Percentiles rank a stretch among this genome's conserved stretches.
Conservation (phyloP, 2,888 invertebrate genomes). For the Lasioglossum calceatum region DNA sequence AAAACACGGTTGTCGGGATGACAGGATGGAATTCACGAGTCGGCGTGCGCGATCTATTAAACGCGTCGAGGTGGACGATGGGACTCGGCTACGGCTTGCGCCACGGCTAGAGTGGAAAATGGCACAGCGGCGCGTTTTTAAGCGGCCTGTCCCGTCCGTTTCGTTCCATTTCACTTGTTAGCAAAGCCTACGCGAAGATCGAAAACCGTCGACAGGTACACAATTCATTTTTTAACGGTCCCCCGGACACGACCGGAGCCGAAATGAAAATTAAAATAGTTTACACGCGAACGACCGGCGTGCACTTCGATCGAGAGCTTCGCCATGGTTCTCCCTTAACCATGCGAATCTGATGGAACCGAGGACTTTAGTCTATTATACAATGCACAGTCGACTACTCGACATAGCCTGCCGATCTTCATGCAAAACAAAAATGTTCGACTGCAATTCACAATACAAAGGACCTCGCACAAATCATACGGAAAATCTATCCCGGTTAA, state of each 20-base stretch:
- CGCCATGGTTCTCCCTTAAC: neutral
- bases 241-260: neutral
- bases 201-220: neutral
- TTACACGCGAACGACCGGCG: neutral
- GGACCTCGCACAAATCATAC: too few relatives aligned
- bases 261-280: constrained; percentile 18
- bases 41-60: constrained; percentile 76
- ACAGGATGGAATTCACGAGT: constrained; percentile 75
- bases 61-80: constrained; percentile 61
- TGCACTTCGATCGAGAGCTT: neutral
- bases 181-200: neutral
- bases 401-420: too few relatives aligned
- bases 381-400: too few relatives aligned
- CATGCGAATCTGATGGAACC: neutral
- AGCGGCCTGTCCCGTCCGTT: constrained; percentile 19
- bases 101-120: constrained; percentile 33
- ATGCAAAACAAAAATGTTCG: too few relatives aligned
- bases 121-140: constrained; percentile 44
- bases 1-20: constrained; percentile 66
- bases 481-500: too few relatives aligned
- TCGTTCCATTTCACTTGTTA: constrained; percentile 38
- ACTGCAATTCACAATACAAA: too few relatives aligned
- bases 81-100: constrained; percentile 17
- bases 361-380: too few relatives aligned
- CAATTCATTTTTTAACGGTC: constrained; percentile 3